These are phyloP conservation scores for Bos javanicus DNA, from an alignment of 2,113 vertebrate genomes.

Conservation along the genomic window DNA sequence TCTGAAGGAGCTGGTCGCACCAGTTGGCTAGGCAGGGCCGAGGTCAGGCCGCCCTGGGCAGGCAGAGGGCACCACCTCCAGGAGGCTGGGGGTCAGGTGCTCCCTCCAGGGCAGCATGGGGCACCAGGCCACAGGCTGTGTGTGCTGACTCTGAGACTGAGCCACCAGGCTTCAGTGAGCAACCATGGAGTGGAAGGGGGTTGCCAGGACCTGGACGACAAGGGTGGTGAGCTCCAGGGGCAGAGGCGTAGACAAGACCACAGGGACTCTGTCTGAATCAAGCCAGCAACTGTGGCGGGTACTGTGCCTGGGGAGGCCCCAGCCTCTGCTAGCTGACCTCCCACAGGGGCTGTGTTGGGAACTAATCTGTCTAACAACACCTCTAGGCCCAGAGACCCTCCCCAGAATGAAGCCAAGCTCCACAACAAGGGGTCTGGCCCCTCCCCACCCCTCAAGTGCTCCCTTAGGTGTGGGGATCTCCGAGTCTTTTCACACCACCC, in stretches of 20 bases:
- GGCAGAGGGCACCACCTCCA: accelerated
- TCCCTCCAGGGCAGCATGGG: neutral
- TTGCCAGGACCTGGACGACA: neutral
- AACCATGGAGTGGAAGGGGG: neutral
- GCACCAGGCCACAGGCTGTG: accelerated
- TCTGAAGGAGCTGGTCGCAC: neutral
- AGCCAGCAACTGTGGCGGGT: neutral
- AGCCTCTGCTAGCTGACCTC: neutral
- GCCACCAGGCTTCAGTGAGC: neutral
- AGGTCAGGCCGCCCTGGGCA: too few relatives aligned
- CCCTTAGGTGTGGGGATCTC: accelerated
- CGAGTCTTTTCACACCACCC: neutral
- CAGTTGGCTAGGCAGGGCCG: neutral
- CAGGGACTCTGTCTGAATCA: neutral
- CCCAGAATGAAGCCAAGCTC: neutral
- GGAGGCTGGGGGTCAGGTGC: too few relatives aligned
- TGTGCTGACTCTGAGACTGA: neutral
- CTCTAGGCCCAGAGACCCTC: neutral
- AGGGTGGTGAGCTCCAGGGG: neutral
- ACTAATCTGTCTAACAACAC: neutral
- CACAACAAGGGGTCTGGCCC: too few relatives aligned
- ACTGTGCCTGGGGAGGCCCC: neutral
- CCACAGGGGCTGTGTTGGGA: neutral
- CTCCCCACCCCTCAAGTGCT: neutral
- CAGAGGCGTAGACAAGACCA: accelerated